Conservation (phyloP, 1,140 invertebrate genomes). For the Subanguina moxae region DNA sequence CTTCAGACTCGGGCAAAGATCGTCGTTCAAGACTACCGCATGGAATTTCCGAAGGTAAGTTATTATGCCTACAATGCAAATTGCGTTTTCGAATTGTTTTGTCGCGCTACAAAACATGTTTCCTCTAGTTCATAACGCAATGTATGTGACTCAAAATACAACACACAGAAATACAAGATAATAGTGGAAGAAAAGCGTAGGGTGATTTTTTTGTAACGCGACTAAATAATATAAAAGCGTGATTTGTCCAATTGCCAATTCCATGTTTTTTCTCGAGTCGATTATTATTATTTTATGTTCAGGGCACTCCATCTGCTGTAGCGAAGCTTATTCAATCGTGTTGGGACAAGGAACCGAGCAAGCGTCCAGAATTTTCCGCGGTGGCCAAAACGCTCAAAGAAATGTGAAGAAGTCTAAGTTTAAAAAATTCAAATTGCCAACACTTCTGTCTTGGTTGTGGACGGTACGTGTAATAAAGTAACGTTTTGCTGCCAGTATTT, state of each 20-base stretch:
- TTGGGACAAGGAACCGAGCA: constrained; percentile 26
- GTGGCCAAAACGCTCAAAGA: constrained; percentile 13
- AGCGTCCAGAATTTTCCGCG: constrained; percentile 20
- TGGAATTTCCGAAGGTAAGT: too few species aligned
- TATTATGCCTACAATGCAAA: constrained; percentile 43
- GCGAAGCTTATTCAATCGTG: constrained; percentile 19
- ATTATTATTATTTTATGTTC: neutral
- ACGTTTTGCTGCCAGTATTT: too few species aligned
- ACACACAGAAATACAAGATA: neutral
- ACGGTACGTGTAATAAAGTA: too few species aligned
- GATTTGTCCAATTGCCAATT: too few species aligned
- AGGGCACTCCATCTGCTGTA: constrained; percentile 29
- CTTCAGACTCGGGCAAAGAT: too few species aligned
- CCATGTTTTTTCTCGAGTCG: neutral
- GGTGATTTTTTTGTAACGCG: neutral
- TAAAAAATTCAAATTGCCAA: too few species aligned
- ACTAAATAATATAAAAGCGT: neutral
- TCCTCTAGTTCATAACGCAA: neutral
- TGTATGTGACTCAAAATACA: too few species aligned
- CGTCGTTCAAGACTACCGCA: too few species aligned
- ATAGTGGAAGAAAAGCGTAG: neutral
- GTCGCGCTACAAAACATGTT: neutral
- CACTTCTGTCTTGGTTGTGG: too few species aligned
- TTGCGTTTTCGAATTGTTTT: constrained; percentile 15
- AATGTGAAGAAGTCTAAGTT: too few species aligned